Percentiles rank a stretch among this genome's conserved stretches.
These are phyloP conservation scores for Indri indri DNA, from an alignment of 2,113 vertebrate species.

Conservation along the genomic window DNA sequence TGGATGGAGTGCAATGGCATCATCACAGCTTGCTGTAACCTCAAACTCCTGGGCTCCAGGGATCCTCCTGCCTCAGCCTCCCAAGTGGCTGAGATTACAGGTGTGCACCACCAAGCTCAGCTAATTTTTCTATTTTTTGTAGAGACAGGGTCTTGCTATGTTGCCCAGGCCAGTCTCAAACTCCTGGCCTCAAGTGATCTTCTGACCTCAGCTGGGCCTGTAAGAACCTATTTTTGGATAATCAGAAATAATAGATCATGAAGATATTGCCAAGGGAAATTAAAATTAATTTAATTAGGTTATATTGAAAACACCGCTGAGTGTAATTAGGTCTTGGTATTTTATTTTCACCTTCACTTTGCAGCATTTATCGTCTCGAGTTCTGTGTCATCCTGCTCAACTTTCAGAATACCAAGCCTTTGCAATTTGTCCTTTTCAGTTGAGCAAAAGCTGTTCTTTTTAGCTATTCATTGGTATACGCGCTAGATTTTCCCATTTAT, in stretches of 20 bases:
- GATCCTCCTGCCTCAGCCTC: no score
- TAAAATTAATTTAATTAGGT: background rate
- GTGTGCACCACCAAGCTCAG: no score
- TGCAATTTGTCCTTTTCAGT: background rate
- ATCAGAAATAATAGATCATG: background rate
- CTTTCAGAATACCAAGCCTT: no score
- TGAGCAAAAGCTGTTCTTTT: background rate
- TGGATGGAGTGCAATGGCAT: no score
- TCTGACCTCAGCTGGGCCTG: background rate
- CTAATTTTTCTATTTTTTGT: no score
- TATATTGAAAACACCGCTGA: background rate
- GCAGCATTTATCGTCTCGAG: rapidly evolving
- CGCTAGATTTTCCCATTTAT: background rate
- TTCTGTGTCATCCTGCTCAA: background rate
- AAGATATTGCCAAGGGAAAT: background rate
- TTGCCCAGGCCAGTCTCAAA: no score
- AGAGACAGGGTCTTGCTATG: no score
- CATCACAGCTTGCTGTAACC: no score
- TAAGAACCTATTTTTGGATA: background rate
- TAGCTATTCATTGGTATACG: rapidly evolving
- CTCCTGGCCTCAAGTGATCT: no score
- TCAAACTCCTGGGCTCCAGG: no score
- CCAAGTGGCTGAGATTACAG: no score
- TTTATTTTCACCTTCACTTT: background rate
- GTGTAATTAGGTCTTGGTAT: background rate